A percentile compares a stretch with the other conserved stretches of the same genome.
Evolutionary conservation across 2,113 vertebrate species (phyloP).

Genomic region (Numida meleagris): DNA sequence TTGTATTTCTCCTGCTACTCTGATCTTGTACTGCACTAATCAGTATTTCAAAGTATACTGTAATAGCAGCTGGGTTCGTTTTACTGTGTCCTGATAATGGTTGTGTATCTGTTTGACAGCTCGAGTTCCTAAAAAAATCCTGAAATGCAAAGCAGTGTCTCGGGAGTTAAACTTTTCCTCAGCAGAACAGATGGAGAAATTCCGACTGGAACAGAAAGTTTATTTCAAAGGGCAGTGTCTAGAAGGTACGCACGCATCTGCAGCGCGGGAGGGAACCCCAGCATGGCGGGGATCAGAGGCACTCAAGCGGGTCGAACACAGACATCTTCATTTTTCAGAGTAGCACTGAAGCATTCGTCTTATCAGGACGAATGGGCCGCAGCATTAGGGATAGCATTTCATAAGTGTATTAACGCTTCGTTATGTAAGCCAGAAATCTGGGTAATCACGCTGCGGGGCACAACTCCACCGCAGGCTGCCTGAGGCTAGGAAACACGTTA

Average conservation of each 20-base stretch:
- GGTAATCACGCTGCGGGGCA: slow-evolving; percentile 51
- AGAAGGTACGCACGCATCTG: slow-evolving; percentile 86
- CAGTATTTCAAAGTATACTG: background rate
- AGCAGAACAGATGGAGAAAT: slow-evolving; percentile 98
- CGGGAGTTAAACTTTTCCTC: slow-evolving; percentile 98
- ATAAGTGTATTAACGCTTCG: slow-evolving; percentile 65
- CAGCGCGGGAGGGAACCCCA: background rate
- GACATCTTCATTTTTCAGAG: slow-evolving; percentile 42
- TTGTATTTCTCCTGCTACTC: background rate
- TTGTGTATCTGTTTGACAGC: slow-evolving; percentile 80
- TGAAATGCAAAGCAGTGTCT: slow-evolving; percentile 98
- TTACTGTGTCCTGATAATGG: background rate
- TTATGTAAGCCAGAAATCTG: slow-evolving; percentile 67
- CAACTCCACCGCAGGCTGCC: slow-evolving; percentile 53
- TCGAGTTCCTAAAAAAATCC: slow-evolving; percentile 98
- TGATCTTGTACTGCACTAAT: background rate
- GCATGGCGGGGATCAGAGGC: background rate
- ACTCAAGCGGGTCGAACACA: background rate
- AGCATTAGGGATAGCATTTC: slow-evolving; percentile 59
- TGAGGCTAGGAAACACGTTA: slow-evolving; percentile 1
- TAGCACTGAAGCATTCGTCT: slow-evolving; percentile 5
- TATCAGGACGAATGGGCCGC: slow-evolving; percentile 31
- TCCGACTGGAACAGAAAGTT: slow-evolving; percentile 98
- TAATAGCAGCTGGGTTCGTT: background rate
- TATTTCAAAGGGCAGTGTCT: slow-evolving; percentile 99